Conservation (phyloP, 2,888 invertebrate species). For the Lasioglossum calceatum region DNA sequence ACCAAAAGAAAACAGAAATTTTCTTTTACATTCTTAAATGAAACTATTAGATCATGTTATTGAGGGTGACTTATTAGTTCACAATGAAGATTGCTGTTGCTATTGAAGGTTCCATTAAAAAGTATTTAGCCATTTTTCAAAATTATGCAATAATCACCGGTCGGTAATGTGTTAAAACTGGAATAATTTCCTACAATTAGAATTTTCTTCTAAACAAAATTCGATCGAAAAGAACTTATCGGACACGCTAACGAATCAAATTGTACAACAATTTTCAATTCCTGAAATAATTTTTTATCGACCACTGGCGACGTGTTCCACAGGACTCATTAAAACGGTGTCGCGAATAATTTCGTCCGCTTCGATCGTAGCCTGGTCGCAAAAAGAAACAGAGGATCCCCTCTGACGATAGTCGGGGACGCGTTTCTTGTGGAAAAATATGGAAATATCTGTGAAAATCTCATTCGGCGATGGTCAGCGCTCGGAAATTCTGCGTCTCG, state of each 20-base stretch:
- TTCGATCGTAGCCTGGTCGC: background rate
- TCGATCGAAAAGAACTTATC: background rate
- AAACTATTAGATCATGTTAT: too few species aligned
- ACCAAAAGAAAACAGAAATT: too few species aligned
- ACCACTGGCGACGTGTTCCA: background rate
- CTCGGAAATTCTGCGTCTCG: conserved; percentile 49
- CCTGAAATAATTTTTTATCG: background rate
- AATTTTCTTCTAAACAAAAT: too few species aligned
- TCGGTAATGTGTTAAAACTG: too few species aligned
- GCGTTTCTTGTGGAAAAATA: conserved; percentile 36
- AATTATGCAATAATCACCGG: too few species aligned
- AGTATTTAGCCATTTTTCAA: too few species aligned
- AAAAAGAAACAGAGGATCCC: background rate
- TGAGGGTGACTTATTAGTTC: too few species aligned
- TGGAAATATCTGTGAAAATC: conserved; percentile 60
- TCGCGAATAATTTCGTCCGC: conserved; percentile 12
- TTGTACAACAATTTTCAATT: background rate
- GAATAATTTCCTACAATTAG: too few species aligned
- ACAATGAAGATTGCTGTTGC: too few species aligned
- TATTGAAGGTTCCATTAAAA: too few species aligned
- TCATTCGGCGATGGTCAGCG: conserved; percentile 39
- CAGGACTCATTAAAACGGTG: conserved; percentile 36
- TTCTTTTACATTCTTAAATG: too few species aligned
- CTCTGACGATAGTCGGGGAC: background rate
- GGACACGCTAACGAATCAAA: background rate